Evolutionary conservation across 2,888 invertebrate species (phyloP), one percentile per base, ranked within the genome.

Genomic region (Molanna angustata): DNA sequence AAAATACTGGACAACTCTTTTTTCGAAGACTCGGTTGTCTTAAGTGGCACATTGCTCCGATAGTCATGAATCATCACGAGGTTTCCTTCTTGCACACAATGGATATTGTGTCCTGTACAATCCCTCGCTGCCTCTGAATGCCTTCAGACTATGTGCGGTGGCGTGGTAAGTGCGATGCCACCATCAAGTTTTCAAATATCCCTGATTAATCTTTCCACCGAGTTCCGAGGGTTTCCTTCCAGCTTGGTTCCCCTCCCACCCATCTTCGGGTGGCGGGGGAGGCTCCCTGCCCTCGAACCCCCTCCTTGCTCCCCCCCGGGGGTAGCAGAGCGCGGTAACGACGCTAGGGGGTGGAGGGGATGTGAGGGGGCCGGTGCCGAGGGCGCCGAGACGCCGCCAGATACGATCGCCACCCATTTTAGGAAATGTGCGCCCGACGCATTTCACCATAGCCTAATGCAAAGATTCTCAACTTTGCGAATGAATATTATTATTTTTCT

Each of bases 321-420:
- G 31, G 31, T 7, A 14, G 17, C n/a, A 31, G 49, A 14, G 11
- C 20, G n/a, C 13, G 39, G 49, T 27, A 22, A 20, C 27, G 49
- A 20, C 31, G n/a, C 16, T 7, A 7, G 6, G 39, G 39, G 49
- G 43, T 17, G 42, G 18, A 11, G 14, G 19, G 33, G 27, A 11
- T 31, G 50, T 11, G n/a, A 39, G 46, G 47, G 42, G n/a, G n/a
- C n/a, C 9, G 35, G 9, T n/a, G 44, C 22, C 22, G 17, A 20
- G 42, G 51, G 54, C 58, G 58, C 53, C 58, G 45, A 48, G 56
- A 33, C 54, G 58, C 58, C 58, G 58, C 56, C 58, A 56, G 58
- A 58, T 58, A 58, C 49, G 39, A 58, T 58, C 58, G 53, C 56
- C 56, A 50, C 56, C 58, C 56, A 52, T 54, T 56, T 56, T 46